A percentile compares a stretch with the other conserved stretches of the same genome.
Conservation (phyloP, 1,140 invertebrate species). For the Cardiocondyla obscurior region DNA sequence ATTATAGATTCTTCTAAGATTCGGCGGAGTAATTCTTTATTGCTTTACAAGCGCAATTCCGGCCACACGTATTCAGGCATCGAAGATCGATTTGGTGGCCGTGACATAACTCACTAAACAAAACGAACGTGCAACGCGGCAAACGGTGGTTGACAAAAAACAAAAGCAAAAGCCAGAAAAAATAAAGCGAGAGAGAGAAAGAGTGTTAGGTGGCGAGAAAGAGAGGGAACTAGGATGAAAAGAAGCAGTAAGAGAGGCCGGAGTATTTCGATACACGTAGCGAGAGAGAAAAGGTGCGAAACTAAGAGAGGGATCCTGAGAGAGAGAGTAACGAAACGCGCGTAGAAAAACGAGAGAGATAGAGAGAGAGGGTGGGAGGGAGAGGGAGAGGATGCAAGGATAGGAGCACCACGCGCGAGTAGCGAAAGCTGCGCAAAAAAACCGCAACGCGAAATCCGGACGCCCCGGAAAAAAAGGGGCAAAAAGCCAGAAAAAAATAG, state of each 20-base stretch:
- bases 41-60: conserved; percentile 40
- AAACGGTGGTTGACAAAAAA: conserved; percentile 56
- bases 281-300: not conserved
- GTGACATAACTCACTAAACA: conserved; percentile 58
- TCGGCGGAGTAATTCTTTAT: conserved; percentile 15
- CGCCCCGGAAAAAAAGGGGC: conserved; percentile 65
- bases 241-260: conserved; percentile 23
- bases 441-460: conserved; percentile 69
- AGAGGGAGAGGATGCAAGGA: conserved; percentile 34
- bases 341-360: conserved; percentile 24
- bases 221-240: conserved; percentile 46
- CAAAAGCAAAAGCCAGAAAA: conserved; percentile 55
- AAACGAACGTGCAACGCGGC: conserved; percentile 52
- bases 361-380: conserved; percentile 41
- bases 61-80: conserved; percentile 37
- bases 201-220: not conserved
- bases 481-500: conserved; percentile 73
- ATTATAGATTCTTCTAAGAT: not conserved
- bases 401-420: conserved; percentile 48
- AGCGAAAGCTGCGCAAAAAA: conserved; percentile 72
- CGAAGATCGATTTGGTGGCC: conserved; percentile 57
- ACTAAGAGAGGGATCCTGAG: conserved; percentile 50
- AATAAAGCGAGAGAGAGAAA: conserved; percentile 47
- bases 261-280: conserved; percentile 15
- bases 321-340: conserved; percentile 7